Base-by-base conservation (phyloP, 1,140 invertebrate genomes). In the Stegodyphus dumicola region DNA sequence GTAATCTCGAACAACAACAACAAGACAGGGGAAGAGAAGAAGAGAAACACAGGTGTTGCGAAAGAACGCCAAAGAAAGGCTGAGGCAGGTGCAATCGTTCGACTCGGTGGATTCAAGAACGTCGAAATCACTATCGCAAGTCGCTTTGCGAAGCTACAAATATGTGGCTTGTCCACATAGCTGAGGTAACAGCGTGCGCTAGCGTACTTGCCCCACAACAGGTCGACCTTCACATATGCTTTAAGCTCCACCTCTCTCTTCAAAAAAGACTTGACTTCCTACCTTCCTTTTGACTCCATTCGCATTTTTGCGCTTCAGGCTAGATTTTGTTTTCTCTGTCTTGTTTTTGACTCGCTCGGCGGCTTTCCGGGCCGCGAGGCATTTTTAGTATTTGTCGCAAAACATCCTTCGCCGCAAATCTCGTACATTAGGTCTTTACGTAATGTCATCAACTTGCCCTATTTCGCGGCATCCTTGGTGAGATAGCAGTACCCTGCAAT, bases 191-290 rank as follows among this genome's bases (percentile, higher is more conserved):
- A 67, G 65, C 65, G 15, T 60, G 9, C 56, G 56, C 33, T 33
- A 33, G 33, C 65, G n/a, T 65, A 51, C 54, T 18, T 77, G 60
- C 54, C 75, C 48, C 52, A 64, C 71, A 56, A 54, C 77, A 64
- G 10, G 80, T 84, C 80, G 80, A 84, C 71, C 80, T 76, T 84
- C 80, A 75, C 80, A 67, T 64, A 83, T 54, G 60, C 80, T 83
- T 73, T 52, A 83, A 54, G 80, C 80, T 83, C 80, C 80, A 75
- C 80, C 80, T 75, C 80, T 75, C 15, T 66, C 79, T 53, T 81
- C 48, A 76, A 76, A 56, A 76, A 64, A 75, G 53, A 76, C n/a
- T 51, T 13, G 18, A 53, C 66, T 78, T 69, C 49, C 66, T 52
- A 78, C 51, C 66, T 78, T 69, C 69, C 10, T 70, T 70, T 53